Conservation (phyloP, 2,797 vertebrate genomes). For the Microctenopoma stevenorrisi region DNA sequence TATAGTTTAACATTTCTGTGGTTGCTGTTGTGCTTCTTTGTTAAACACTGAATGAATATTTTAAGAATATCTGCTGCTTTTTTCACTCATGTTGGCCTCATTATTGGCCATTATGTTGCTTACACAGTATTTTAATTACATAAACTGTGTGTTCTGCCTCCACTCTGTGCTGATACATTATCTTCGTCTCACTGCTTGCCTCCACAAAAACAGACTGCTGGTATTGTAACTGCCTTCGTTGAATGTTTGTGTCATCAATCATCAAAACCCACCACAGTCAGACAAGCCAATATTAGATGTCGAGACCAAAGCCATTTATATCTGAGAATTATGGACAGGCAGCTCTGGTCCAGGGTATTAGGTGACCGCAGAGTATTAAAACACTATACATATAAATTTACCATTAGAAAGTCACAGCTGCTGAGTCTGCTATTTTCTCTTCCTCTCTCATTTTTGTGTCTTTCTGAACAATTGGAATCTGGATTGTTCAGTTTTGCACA, state of each 20-base stretch:
- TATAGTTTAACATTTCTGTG: conserved; percentile 9
- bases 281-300: conserved; percentile 67
- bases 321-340: conserved; percentile 62
- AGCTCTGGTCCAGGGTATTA: conserved; percentile 58
- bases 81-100: conserved; percentile 4
- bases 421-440: conserved; percentile 61
- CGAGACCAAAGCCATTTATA: conserved; percentile 62
- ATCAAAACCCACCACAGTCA: conserved; percentile 62
- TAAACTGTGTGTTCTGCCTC: conserved; percentile 37
- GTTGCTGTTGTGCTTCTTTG: neutral
- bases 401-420: conserved; percentile 54
- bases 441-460: conserved; percentile 18
- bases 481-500: conserved; percentile 21
- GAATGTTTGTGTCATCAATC: conserved; percentile 70
- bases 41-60: neutral
- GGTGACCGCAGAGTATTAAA: conserved; percentile 73
- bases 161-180: conserved; percentile 31
- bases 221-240: conserved; percentile 55
- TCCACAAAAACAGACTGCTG: conserved; percentile 39
- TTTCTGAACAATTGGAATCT: conserved; percentile 45
- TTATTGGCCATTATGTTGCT: conserved; percentile 1
- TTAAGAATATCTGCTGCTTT: neutral
- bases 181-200: conserved; percentile 30
- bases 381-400: conserved; percentile 65
- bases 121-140: conserved; percentile 15